Evolutionary conservation across 2,888 invertebrate species (phyloP), one percentile per base, ranked within the genome.

Genomic region (Pristionchus exspectatus): DNA sequence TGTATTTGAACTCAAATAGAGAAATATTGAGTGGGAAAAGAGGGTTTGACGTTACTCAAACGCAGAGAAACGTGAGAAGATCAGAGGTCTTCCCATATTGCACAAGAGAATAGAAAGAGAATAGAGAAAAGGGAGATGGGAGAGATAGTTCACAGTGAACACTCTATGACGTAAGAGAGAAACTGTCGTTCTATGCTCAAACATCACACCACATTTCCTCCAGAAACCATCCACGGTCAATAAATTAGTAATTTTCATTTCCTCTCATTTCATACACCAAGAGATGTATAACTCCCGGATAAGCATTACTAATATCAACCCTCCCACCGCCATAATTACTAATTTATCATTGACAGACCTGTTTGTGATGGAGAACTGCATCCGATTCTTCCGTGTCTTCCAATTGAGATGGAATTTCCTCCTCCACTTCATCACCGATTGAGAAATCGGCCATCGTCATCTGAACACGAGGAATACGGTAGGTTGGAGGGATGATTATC

Each of bases 391-490:
- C 88, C n/a, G 33, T 30, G 5, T 89, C 89, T 50, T 89, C 89
- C 63, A 63, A 24, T 33, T 88, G 87, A 10, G 81, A 59, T 24
- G 83, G 54, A 77, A 44, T 12, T 24, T 89, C 89, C 44, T 89
- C 89, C 33, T 89, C 89, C 44, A 59, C 72, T 21, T 77, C 89
- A 66, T 89, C 89, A 12, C 89, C 89, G 27, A 89, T 83, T 5
- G 63, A 33, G 83, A 89, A 89, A 44, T 89, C 89, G 4, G 89
- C 83, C 89, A 89, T 89, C 38, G 83, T 83, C 81, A 89, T 83
- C 89, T 89, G 38, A 21, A 88, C 14, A 5, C 56, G 33, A 56
- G 44, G 14, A 33, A 21, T 44, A n/a, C 33, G 84, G 69, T 27
- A 69, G 44, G 12, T 12, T 10, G 66, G 66, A n/a, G 27, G 66